Evolutionary conservation across 2,797 vertebrate genomes (phyloP).

Genomic region (Clarias pachynema): DNA sequence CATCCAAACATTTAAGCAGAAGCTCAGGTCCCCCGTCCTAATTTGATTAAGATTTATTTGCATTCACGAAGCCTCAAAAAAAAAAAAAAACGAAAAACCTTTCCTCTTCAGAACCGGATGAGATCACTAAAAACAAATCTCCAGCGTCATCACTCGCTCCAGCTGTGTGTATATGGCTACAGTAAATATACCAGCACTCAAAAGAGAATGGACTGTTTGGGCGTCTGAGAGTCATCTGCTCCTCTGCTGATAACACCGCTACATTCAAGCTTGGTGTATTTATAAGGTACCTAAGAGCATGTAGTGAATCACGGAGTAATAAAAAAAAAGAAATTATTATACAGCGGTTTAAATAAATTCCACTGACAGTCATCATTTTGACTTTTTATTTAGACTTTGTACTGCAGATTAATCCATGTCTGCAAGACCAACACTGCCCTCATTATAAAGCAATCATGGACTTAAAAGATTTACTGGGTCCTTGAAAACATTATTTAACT

Average conservation of each 20-base stretch:
- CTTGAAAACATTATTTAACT: not conserved
- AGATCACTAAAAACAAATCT: slow-evolving; percentile 44
- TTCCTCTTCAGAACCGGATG: slow-evolving; percentile 59
- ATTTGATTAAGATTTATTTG: slow-evolving; percentile 77
- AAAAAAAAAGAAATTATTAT: not conserved
- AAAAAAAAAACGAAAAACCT: slow-evolving; percentile 57
- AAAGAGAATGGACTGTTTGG: slow-evolving; percentile 13
- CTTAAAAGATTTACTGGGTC: not conserved
- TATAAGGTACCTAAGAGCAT: slow-evolving; percentile 7
- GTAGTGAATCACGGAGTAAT: not conserved
- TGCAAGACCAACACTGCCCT: not conserved
- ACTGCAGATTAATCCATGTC: not conserved
- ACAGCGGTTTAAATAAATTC: slow-evolving; percentile 3
- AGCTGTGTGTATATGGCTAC: slow-evolving; percentile 72
- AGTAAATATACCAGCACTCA: slow-evolving; percentile 56
- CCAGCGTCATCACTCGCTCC: slow-evolving; percentile 62
- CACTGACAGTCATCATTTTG: not conserved
- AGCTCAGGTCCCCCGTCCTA: slow-evolving; percentile 50
- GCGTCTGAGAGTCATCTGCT: not conserved
- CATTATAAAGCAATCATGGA: not conserved
- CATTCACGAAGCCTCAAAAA: slow-evolving; percentile 58
- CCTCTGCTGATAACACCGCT: slow-evolving; percentile 16
- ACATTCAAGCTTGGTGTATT: not conserved
- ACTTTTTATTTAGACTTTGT: slow-evolving; percentile 1
- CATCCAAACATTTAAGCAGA: slow-evolving; percentile 38